Evolutionary conservation across 2,797 vertebrate species (phyloP).

Genomic region (Pangasius larnaudii): DNA sequence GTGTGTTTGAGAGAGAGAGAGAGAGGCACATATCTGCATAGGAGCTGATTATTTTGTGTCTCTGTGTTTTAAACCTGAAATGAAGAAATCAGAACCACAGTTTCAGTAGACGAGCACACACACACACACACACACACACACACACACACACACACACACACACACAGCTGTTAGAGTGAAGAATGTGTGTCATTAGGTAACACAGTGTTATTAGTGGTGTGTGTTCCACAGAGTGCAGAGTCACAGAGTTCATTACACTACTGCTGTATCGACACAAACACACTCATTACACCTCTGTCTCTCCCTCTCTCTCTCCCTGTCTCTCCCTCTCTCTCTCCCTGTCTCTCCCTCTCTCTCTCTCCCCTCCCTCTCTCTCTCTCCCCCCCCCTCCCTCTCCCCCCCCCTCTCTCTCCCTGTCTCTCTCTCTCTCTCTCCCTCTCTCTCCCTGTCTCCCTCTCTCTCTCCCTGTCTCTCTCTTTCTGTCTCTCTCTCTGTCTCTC

Average conservation of each 20-base stretch:
- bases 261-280: not conserved
- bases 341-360: too few relatives aligned
- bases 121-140: not conserved
- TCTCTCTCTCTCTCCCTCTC: too few relatives aligned
- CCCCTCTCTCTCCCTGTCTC: too few relatives aligned
- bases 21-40: not conserved
- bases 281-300: not conserved
- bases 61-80: slow-evolving; percentile 5
- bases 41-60: slow-evolving; percentile 28
- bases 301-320: too few relatives aligned
- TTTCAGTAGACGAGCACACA: not conserved
- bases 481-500: too few relatives aligned
- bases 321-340: not conserved
- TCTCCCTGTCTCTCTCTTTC: too few relatives aligned
- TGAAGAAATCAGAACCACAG: not conserved
- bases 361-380: too few relatives aligned
- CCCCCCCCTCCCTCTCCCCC: too few relatives aligned
- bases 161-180: not conserved
- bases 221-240: slow-evolving; percentile 2
- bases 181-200: slow-evolving; percentile 17
- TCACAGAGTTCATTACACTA: slow-evolving; percentile 3
- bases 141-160: not conserved
- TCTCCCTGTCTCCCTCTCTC: not conserved
- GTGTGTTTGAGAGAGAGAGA: not conserved
- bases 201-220: slow-evolving; percentile 15